Base-by-base conservation (phyloP, 1,140 invertebrate species). In the Drosophila rufa region DNA sequence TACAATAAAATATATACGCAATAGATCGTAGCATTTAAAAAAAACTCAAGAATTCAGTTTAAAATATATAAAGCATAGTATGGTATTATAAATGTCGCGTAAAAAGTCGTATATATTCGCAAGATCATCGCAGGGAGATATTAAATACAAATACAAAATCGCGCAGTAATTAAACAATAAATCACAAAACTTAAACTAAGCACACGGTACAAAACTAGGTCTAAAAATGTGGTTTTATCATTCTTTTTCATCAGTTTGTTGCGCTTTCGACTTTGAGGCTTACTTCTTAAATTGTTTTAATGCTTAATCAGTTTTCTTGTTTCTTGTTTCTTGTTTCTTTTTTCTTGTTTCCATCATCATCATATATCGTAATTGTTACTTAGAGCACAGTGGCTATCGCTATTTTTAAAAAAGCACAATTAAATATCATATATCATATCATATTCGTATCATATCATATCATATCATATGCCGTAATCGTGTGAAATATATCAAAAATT, bases 131-230 rank as follows among this genome's bases (percentile, higher is more conserved):
- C 53, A 70, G 62, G 15, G 1, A 42, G 46, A 68, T 62, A 64
- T 58, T 56, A 62, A 80, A 84, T 64, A 70, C 50, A 83, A 59
- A 78, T 77, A 75, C 19, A 67, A 78, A 78, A 62, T 80, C 36
- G 67, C 65, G 79, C 73, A 77, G 75, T 56, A 82, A 87, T 91
- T 91, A 91, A 91, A 91, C 71, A 87, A 91, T 91, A 91, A 91
- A 91, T 91, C 87, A 91, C 87, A 91, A 91, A 91, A 91, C 80
- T 87, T 91, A 91, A 76, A 57, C 80, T 90, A 89, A 77, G 68
- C 76, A 89, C 80, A 55, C 33, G 38, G 73, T 86, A 87, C 69
- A 83, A 83, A 79, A 78, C 84, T 89, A 87, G 14, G 47, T 67
- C 80, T 87, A 87, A 71, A 84, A 67, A 71, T 86, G 51, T 22